These are phyloP conservation scores for Drosophila pseudoobscura DNA, from an alignment of 1,140 invertebrate genomes.

Conservation along the genomic window DNA sequence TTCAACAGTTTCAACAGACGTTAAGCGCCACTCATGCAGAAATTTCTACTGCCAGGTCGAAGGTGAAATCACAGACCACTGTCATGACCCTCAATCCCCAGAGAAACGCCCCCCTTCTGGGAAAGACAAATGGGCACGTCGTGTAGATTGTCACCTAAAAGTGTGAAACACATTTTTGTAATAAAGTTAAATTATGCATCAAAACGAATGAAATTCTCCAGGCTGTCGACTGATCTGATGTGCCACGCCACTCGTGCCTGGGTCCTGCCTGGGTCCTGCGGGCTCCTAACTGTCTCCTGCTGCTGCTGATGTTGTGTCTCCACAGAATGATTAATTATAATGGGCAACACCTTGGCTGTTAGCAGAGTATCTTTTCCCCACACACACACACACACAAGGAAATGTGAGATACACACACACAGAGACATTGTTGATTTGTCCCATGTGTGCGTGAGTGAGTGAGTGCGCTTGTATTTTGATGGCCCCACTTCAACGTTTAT, in stretches of 20 bases:
- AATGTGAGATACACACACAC: constrained; percentile 20
- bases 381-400: constrained; percentile 12
- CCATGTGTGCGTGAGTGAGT: neutral
- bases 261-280: too few relatives aligned
- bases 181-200: constrained; percentile 73
- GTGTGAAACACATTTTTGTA: constrained; percentile 62
- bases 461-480: constrained; percentile 36
- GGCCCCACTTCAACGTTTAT: constrained; percentile 41
- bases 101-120: too few relatives aligned
- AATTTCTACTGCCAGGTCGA: too few relatives aligned
- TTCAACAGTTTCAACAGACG: too few relatives aligned
- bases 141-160: constrained; percentile 29
- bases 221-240: constrained; percentile 1
- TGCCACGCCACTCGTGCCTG: too few relatives aligned
- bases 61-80: too few relatives aligned
- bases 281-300: too few relatives aligned
- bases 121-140: constrained; percentile 28
- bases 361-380: too few relatives aligned
- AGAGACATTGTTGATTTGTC: neutral
- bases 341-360: constrained; percentile 41
- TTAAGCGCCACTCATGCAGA: too few relatives aligned
- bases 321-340: constrained; percentile 69
- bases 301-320: constrained; percentile 34
- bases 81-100: too few relatives aligned
- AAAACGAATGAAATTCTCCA: constrained; percentile 60